These are phyloP conservation scores for Nicator chloris DNA, from an alignment of 2,113 vertebrate species.

Conservation along the genomic window DNA sequence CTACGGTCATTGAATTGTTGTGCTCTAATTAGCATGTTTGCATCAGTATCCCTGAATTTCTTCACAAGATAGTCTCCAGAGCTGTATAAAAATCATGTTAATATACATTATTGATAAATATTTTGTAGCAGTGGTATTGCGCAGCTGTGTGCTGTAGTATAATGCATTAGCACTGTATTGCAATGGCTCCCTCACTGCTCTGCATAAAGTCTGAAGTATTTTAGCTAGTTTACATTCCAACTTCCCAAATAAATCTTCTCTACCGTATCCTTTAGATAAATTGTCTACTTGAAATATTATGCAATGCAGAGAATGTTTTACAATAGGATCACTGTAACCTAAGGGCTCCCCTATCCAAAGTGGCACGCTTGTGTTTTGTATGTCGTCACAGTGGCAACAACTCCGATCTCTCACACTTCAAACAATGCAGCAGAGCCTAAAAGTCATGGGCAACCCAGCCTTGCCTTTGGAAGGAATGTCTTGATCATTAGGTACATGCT, in stretches of 20 bases:
- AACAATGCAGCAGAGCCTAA: neutral
- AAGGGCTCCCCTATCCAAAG: neutral
- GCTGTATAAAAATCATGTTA: neutral
- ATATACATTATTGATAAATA: neutral
- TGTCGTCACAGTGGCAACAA: neutral
- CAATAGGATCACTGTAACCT: neutral
- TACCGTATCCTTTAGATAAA: neutral
- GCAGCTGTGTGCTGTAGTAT: neutral
- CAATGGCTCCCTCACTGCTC: neutral
- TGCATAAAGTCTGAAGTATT: neutral
- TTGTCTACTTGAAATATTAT: neutral
- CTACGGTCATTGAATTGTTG: neutral
- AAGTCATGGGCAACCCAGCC: neutral
- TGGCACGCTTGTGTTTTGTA: neutral
- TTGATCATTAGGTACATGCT: conserved; percentile 97
- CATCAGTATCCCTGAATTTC: neutral
- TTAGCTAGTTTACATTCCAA: neutral
- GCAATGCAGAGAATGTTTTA: neutral
- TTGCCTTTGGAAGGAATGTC: conserved; percentile 91
- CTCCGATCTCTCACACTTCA: neutral
- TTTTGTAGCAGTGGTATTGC: neutral
- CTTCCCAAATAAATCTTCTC: neutral
- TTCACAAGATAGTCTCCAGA: neutral
- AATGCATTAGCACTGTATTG: neutral
- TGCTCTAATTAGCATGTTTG: neutral